These are phyloP conservation scores for Sceloporus undulatus DNA, from an alignment of 2,113 vertebrate species.

Conservation along the genomic window DNA sequence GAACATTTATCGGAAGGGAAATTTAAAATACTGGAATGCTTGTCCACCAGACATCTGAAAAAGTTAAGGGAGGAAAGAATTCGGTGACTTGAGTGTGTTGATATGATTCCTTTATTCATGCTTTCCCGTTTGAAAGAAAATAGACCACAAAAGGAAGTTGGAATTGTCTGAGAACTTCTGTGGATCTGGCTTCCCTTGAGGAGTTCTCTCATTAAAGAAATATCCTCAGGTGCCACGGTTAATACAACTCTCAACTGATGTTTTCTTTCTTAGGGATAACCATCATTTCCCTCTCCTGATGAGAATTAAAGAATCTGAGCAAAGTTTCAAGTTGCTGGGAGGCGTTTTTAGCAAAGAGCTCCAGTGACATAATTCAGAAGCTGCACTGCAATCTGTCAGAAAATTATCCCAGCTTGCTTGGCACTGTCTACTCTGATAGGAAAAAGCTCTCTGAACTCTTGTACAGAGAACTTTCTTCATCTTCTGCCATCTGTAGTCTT, in stretches of 20 bases:
- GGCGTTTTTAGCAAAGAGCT: slow-evolving; percentile 17
- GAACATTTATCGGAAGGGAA: slow-evolving; percentile 50
- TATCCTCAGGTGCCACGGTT: slow-evolving; percentile 7
- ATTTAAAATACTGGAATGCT: slow-evolving; percentile 45
- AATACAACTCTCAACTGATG: slow-evolving; percentile 19
- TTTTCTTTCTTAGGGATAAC: slow-evolving; percentile 51
- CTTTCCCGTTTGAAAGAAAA: slow-evolving; percentile 55
- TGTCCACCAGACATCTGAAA: slow-evolving; percentile 46
- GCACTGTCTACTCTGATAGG: background rate
- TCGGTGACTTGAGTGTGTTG: slow-evolving; percentile 27
- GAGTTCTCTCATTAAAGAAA: slow-evolving; percentile 39
- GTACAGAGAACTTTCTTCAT: background rate
- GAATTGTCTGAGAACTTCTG: slow-evolving; percentile 45
- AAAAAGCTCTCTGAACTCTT: background rate
- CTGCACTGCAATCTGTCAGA: background rate
- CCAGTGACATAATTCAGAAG: background rate
- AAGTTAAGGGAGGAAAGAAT: slow-evolving; percentile 36
- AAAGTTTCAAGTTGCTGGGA: slow-evolving; percentile 32
- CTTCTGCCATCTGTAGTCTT: background rate
- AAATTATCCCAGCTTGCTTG: background rate
- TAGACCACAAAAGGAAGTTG: slow-evolving; percentile 43
- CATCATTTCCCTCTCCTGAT: slow-evolving; percentile 32
- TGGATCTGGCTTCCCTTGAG: slow-evolving; percentile 48
- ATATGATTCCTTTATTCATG: slow-evolving; percentile 41
- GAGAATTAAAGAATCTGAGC: slow-evolving; percentile 6